These are phyloP conservation scores for Panthera uncia DNA, from an alignment of 2,113 vertebrate species.

Conservation along the genomic window DNA sequence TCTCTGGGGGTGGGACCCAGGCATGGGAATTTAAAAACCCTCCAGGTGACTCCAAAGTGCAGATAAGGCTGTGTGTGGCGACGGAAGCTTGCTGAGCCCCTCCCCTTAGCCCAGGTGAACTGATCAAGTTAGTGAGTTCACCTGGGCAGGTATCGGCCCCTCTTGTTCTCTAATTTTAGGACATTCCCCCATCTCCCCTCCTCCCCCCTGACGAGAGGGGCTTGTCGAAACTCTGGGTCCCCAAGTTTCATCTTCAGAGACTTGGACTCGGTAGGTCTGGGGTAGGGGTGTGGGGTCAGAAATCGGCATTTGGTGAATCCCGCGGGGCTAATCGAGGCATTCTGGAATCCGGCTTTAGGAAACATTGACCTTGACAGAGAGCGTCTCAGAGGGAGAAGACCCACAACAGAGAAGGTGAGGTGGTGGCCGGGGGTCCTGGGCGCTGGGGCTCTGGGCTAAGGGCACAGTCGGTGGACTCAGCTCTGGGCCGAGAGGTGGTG, in stretches of 20 bases:
- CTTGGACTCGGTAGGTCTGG: background rate
- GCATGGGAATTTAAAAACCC: background rate
- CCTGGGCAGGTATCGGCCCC: background rate
- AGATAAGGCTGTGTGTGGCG: background rate
- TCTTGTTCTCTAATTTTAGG: background rate
- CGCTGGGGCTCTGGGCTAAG: background rate
- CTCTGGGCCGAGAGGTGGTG: background rate
- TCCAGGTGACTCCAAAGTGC: background rate
- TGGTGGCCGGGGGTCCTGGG: background rate
- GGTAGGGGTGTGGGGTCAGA: no score
- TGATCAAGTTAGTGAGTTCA: background rate
- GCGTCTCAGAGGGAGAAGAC: background rate
- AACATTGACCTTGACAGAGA: background rate
- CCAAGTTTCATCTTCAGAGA: background rate
- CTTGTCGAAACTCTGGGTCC: background rate
- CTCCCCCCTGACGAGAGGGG: no score
- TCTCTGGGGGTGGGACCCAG: background rate
- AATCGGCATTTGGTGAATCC: background rate
- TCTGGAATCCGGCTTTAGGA: background rate
- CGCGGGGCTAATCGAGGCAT: background rate
- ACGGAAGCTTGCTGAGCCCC: background rate
- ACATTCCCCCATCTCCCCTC: background rate
- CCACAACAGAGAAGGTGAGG: background rate
- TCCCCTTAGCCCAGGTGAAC: background rate
- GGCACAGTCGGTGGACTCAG: background rate